Evolutionary conservation across 2,888 invertebrate genomes (phyloP), one percentile per base, ranked within the genome.

Genomic region (Sesamia inferens): DNA sequence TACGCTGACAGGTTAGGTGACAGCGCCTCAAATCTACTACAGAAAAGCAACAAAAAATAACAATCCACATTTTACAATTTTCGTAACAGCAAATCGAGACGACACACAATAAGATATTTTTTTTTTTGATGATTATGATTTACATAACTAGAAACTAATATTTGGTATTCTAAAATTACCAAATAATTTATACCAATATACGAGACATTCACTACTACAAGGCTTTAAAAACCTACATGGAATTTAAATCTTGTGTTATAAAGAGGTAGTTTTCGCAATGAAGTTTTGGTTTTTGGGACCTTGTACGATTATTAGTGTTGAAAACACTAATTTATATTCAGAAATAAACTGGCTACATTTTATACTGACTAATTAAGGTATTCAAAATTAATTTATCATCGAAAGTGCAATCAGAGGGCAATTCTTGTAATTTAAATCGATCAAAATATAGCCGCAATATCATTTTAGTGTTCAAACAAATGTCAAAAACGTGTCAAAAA

Each of bases 161-260:
- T 48, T 24, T 64, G 2, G 19, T 24, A 8, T 64, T 24, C 19
- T n/a, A 42, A 7, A 42, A n/a, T 51, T 0, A 24, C 6, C 7
- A 24, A 22, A 44, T 5, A 42, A 58, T 11, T 14, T 5, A 48
- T 19, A 11, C 22, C 7, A 39, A 1, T 2, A 24, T 19, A 8
- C 19, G 39, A 48, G 22, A 78, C 61, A 62, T 66, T 72, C 55
- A 62, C 65, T 57, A 10, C 16, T 14, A 47, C 31, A 79, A 83
- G n/a, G 62, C n/a, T 83, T 59, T n/a, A 14, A 42, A 51, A 42
- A 48, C 61, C 16, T 66, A 54, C n/a, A 24, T 55, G 31, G 14
- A 14, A 51, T 14, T 47, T 62, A 57, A 24, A 79, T 51, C 16
- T 19, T n/a, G 62, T 48, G 68, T 68, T 13, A 66, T 14, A 22